A percentile compares a stretch with the other conserved stretches of the same genome.
Evolutionary conservation across 64 coral and sea anemone species (phyloP).

Genomic region (Cladopsammia gracilis): DNA sequence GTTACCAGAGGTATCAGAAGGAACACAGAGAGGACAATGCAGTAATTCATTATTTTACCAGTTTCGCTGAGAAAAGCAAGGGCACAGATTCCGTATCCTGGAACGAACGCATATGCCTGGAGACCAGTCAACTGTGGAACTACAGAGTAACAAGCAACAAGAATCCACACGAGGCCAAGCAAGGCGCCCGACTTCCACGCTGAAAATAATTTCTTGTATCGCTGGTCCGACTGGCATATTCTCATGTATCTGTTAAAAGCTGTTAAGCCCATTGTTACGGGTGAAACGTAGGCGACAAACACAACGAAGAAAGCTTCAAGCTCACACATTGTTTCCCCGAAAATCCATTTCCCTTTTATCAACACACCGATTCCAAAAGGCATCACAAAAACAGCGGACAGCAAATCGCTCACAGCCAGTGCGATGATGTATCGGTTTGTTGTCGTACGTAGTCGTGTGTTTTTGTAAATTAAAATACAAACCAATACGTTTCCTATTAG

Average conservation of each 20-base stretch:
- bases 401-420: neutral
- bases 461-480: neutral
- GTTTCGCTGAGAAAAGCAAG: neutral
- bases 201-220: neutral
- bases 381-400: neutral
- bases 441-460: neutral
- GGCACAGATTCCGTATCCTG: neutral
- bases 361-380: neutral
- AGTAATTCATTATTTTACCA: neutral
- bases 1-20: neutral
- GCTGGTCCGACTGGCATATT: neutral
- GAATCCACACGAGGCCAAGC: neutral
- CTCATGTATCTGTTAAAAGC: neutral
- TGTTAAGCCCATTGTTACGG: neutral
- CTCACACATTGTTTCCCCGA: neutral
- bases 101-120: neutral
- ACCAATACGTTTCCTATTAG: conserved; percentile 11
- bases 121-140: neutral
- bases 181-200: neutral
- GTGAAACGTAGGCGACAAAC: conserved; percentile 7
- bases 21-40: neutral
- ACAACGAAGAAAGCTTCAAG: neutral
- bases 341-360: neutral
- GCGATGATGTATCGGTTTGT: conserved; percentile 22
- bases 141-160: neutral